Percentiles rank a stretch among this genome's conserved stretches.
Evolutionary conservation across 1,140 invertebrate genomes (phyloP).

Genomic region (Panulirus ornatus): DNA sequence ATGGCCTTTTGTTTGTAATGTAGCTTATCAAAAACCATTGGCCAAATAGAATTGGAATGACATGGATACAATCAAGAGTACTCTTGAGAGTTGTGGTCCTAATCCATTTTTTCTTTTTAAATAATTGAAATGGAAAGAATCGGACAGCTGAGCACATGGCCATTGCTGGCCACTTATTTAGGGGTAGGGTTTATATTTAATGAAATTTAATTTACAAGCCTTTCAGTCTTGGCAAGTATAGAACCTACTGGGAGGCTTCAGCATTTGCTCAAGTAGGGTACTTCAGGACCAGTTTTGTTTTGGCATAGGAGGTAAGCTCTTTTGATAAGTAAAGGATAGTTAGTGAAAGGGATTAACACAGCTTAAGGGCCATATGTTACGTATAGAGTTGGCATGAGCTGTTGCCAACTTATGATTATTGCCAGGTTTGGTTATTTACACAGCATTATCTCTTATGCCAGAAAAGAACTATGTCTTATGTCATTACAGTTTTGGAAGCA

Average conservation of each 20-base stretch:
- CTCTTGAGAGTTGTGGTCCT: too few species aligned
- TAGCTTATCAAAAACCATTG: too few species aligned
- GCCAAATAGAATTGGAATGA: too few species aligned
- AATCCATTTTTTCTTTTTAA: not conserved
- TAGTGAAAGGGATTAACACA: not conserved
- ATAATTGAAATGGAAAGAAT: not conserved
- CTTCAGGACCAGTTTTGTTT: slow-evolving; percentile 55
- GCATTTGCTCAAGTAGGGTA: slow-evolving; percentile 73
- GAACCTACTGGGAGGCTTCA: slow-evolving; percentile 50
- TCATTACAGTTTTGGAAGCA: slow-evolving; percentile 44
- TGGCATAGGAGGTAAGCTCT: slow-evolving; percentile 28
- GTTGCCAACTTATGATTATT: slow-evolving; percentile 3
- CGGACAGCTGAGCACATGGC: not conserved
- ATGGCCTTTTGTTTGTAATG: too few species aligned
- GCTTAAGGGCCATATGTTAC: slow-evolving; percentile 4
- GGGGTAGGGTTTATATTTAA: slow-evolving; percentile 38
- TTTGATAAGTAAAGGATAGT: not conserved
- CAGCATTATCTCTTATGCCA: slow-evolving; percentile 10
- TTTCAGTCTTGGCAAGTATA: slow-evolving; percentile 36
- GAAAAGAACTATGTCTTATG: slow-evolving; percentile 43
- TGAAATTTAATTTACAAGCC: slow-evolving; percentile 35
- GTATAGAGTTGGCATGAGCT: not conserved
- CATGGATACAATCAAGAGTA: too few species aligned
- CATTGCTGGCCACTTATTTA: not conserved
- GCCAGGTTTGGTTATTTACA: slow-evolving; percentile 30